Evolutionary conservation across 2,888 invertebrate species (phyloP), one percentile per base, ranked within the genome.

Genomic region (Hofmannophila pseudospretella): DNA sequence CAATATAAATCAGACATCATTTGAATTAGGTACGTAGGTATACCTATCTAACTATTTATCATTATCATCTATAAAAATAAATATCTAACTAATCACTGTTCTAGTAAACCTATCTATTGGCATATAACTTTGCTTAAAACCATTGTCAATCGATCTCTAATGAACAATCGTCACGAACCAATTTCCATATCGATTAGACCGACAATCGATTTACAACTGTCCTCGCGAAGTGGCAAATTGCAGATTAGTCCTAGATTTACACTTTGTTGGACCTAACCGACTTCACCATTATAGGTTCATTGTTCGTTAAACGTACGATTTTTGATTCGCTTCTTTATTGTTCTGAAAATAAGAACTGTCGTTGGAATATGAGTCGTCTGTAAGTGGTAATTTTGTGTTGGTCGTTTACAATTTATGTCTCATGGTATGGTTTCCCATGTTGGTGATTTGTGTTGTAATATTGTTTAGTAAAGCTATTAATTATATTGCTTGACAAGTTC

Each of bases 401-500:
- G 28, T 22, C 9, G n/a, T 23, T 9, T 22, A 16, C 13, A 7
- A 39, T 34, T 41, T 33, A 37, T 37, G 30, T 13, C 22, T 7
- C 4, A 27, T 32, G 22, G 12, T 29, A 31, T 7, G 4, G 16
- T 29, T 22, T 32, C 10, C 10, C 13, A 28, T 23, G 20, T 16
- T 27, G 10, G 23, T 26, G 4, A 26, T 16, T 19, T 32, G 16
- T 7, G 13, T 33, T 26, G 25, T 22, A 9, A 8, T 33, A 36
- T 39, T 39, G 31, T 39, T 30, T 16, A 16, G 16, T 16, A 35
- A 13, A 20, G 25, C 33, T 27, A 41, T 41, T 36, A 39, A 39
- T 49, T 36, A 38, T 28, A 35, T 11, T 32, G 32, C 37, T 40
- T 36, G 49, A 51, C 47, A 49, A 44, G 41, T 49, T 49, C 44